Evolutionary conservation across 2,797 vertebrate genomes (phyloP), one percentile per base, ranked within the genome.

Genomic region (Alauda arvensis): DNA sequence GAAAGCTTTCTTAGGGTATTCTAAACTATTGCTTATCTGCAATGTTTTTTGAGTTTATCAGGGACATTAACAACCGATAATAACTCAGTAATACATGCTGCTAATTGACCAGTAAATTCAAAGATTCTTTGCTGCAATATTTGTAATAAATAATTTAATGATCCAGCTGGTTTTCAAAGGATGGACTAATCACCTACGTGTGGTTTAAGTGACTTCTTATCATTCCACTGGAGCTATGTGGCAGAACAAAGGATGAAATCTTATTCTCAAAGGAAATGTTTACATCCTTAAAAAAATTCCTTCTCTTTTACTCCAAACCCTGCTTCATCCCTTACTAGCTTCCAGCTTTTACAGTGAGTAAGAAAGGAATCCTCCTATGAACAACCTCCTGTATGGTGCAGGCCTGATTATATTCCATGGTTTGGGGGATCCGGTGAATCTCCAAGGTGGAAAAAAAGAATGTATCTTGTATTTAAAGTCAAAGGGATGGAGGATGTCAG

Each of bases 151-250:
- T 62, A 68, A 31, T 49, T 48, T 85, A 61, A 66, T 61, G 9
- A 63, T 67, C n/a, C 16, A 81, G 3, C 15, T 82, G 67, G 15
- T 20, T 66, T 23, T 77, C 66, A 80, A 77, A 71, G 34, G 31
- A 49, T 26, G 17, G 28, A 42, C 10, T 56, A 61, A 89, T 31
- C 20, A 39, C 19, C 34, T 10, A 18, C 0, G 1, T 1, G 1
- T 66, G 46, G 24, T 45, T 61, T 51, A 49, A 60, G 24, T n/a
- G 40, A 62, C 28, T 80, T 85, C 55, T 80, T 66, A 18, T 39
- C n/a, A 52, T 81, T 81, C 75, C 68, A 55, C 14, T 29, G 65
- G 20, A 76, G 5, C 12, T 92, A 39, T 74, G 60, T 75, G 87
- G 68, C n/a, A 91, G 31, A 71, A n/a, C 33, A 59, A 24, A 49